Evolutionary conservation across 1,140 invertebrate genomes (phyloP), one percentile per base, ranked within the genome.

Genomic region (Wasmannia auropunctata): DNA sequence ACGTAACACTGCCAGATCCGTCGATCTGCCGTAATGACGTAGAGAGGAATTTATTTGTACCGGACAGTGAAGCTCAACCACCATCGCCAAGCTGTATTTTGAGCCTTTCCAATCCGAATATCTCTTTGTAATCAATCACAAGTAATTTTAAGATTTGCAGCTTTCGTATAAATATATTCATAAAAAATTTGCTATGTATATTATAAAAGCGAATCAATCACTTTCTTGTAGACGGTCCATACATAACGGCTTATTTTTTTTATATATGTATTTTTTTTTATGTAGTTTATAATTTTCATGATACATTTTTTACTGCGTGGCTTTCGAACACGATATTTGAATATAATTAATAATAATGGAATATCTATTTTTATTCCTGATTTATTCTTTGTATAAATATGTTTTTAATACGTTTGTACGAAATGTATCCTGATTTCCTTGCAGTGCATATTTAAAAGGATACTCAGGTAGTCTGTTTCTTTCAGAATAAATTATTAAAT

Each of bases 11-110:
- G 56, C 85, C 83, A 65, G 86, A 88, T 75, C 81, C 58, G 37
- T 87, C 81, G 75, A 80, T 86, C 85, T 74, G 54, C 63, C 56
- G 58, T 85, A 88, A 90, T 70, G 86, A 88, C 86, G 81, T 63
- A 22, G 16, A 74, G 72, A 67, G 74, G 62, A 86, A 85, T 90
- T 90, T 90, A 67, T 90, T 88, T 88, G 62, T 60, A 67, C 46
- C 62, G 43, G 10, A 46, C 84, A 89, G 87, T 62, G 87, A 72
- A 51, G 74, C 75, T 86, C 88, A 86, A 67, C 75, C 11, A n/a
- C 6, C 31, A 40, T 28, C 63, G 34, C n/a, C 19, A 2, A 49
- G 8, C 0, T 56, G 11, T 22, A 31, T 43, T 16, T 51, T 25
- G 43, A 14, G 37, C 10, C 31, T 37, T 51, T 80, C 22, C n/a